Percentiles rank a stretch among this genome's conserved stretches.
phyloP scores from a whole-genome alignment of 2,888 invertebrate genomes.

The Ochropleura leucogaster region DNA sequence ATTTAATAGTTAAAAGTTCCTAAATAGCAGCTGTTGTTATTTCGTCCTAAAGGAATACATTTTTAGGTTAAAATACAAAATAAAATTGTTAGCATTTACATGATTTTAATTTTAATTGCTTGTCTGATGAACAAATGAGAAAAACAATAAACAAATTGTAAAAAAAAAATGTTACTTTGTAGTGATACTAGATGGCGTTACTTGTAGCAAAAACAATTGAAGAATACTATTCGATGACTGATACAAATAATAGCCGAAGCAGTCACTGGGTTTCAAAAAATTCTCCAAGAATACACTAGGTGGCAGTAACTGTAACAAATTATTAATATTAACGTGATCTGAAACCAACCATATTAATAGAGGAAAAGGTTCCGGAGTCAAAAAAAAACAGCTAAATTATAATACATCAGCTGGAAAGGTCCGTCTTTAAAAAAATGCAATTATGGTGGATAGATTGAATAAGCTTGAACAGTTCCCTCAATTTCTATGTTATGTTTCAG shows the following conservation, averaged over 20 bases:
- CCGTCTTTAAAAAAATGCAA: neutral
- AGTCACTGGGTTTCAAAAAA: neutral
- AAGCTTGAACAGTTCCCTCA: neutral
- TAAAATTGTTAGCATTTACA: neutral
- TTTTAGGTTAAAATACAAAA: neutral
- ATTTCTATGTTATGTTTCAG: too few relatives aligned
- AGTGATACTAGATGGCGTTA: conserved; percentile 18
- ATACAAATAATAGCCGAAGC: neutral
- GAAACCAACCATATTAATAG: neutral
- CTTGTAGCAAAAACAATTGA: neutral
- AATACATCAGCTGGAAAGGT: neutral
- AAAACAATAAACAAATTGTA: neutral
- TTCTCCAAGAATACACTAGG: conserved; percentile 7
- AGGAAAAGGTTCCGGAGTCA: neutral
- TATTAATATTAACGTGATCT: too few relatives aligned
- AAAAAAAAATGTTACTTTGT: neutral
- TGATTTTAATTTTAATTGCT: neutral
- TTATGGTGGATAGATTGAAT: neutral
- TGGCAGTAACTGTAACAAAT: conserved; percentile 8
- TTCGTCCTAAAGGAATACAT: neutral
- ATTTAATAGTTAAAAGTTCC: neutral
- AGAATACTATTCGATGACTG: neutral
- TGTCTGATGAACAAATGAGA: neutral
- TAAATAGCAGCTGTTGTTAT: neutral
- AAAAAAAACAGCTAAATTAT: neutral